A percentile compares a stretch with the other conserved stretches of the same genome.
Conservation (phyloP, 2,797 vertebrate genomes). For the Decapterus maruadsi region DNA sequence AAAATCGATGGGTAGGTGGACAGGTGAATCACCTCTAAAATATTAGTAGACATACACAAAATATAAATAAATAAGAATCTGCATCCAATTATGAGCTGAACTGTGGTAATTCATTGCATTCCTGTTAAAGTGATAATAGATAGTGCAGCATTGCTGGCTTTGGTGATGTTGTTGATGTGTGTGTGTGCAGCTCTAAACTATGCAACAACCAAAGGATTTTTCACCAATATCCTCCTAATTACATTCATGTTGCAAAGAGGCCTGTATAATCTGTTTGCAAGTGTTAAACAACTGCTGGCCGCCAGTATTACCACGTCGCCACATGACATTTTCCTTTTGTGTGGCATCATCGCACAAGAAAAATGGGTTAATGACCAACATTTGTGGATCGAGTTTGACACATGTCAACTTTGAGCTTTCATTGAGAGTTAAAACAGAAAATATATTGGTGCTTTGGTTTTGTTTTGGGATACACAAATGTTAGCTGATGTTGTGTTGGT, state of each 20-base stretch:
- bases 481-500: constrained; percentile 42
- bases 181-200: constrained; percentile 20
- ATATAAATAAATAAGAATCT: constrained; percentile 51
- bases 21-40: constrained; percentile 51
- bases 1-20: constrained; percentile 45
- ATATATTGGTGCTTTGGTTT: not conserved
- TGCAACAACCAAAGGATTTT: constrained; percentile 33
- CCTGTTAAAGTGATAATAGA: constrained; percentile 30
- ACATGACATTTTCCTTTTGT: too few species aligned
- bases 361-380: constrained; percentile 13
- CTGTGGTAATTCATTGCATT: constrained; percentile 41
- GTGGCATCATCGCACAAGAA: constrained; percentile 5
- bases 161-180: constrained; percentile 27
- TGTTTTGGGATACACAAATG: constrained; percentile 33
- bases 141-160: constrained; percentile 10
- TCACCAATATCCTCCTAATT: constrained; percentile 11
- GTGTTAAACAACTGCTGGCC: constrained; percentile 8
- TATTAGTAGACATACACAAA: constrained; percentile 48
- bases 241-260: constrained; percentile 12
- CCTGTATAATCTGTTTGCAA: constrained; percentile 32
- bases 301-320: not conserved
- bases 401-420: constrained; percentile 3
- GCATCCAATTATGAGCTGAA: constrained; percentile 47
- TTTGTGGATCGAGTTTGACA: constrained; percentile 16
- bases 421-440: constrained; percentile 10